A percentile compares a stretch with the other conserved stretches of the same genome.
Conservation (phyloP, 2,888 invertebrate species). For the Dexiosoma caninum region DNA sequence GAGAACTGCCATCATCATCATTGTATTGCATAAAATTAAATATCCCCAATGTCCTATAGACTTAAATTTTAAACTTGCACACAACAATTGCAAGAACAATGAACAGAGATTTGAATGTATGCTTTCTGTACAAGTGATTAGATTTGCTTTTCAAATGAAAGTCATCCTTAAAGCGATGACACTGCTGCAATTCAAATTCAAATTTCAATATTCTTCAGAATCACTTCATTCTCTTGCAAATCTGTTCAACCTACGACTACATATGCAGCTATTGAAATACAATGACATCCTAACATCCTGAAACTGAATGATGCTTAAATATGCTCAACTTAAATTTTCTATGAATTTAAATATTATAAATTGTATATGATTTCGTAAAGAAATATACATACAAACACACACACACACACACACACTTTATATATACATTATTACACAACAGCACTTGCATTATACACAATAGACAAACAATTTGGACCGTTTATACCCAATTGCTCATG, state of each 20-base stretch:
- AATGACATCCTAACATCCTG: slow-evolving; percentile 4
- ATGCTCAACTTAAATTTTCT: slow-evolving; percentile 42
- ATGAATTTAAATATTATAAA: slow-evolving; percentile 37
- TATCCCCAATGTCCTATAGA: slow-evolving; percentile 57
- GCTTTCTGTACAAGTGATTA: neutral
- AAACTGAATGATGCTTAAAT: slow-evolving; percentile 25
- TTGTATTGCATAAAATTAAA: slow-evolving; percentile 51
- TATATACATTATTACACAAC: neutral
- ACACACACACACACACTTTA: neutral
- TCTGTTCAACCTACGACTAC: neutral
- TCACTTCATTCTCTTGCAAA: slow-evolving; percentile 9
- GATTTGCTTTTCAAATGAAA: no score
- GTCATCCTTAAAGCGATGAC: no score
- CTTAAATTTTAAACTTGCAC: slow-evolving; percentile 29
- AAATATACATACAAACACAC: neutral
- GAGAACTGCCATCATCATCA: slow-evolving; percentile 57
- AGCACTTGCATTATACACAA: neutral
- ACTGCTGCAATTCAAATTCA: neutral
- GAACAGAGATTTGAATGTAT: neutral
- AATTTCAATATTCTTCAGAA: neutral
- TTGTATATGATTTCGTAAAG: slow-evolving; percentile 6
- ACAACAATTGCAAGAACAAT: slow-evolving; percentile 2
- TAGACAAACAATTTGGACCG: neutral
- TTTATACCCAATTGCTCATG: no score
- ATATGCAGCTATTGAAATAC: neutral